phyloP scores from a whole-genome alignment of 35 echinoderm and acorn worm genomes.

The Apostichopus parvimensis region DNA sequence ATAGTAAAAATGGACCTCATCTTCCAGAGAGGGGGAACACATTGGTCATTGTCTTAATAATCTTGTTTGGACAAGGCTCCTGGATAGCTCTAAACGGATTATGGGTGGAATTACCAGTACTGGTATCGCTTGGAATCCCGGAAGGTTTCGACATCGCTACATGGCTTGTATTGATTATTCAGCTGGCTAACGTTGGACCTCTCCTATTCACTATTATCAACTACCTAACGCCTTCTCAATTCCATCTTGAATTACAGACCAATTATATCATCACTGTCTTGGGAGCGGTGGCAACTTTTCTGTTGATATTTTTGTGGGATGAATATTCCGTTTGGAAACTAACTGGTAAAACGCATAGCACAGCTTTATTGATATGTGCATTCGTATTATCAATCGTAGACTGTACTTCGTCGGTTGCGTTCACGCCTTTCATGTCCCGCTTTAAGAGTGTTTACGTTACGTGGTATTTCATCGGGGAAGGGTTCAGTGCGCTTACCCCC shows the following conservation, averaged over 20 bases:
- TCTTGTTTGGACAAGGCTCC: conserved; percentile 52
- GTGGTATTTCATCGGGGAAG: conserved; percentile 95
- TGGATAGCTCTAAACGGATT: conserved; percentile 64
- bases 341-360: conserved; percentile 57
- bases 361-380: conserved; percentile 69
- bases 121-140: conserved; percentile 54
- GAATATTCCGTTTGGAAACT: conserved; percentile 41
- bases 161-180: conserved; percentile 64
- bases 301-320: conserved; percentile 72
- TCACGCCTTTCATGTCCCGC: conserved; percentile 90
- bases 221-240: conserved; percentile 34
- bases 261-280: conserved; percentile 60
- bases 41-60: conserved; percentile 6
- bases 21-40: background rate
- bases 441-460: conserved; percentile 73
- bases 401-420: conserved; percentile 91
- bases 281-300: conserved; percentile 29
- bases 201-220: conserved; percentile 53
- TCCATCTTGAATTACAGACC: conserved; percentile 53
- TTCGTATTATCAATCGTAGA: conserved; percentile 86
- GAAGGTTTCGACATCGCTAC: conserved; percentile 62
- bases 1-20: no score
- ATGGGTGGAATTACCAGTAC: conserved; percentile 69
- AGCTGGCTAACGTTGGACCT: conserved; percentile 61
- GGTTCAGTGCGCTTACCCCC: conserved; percentile 85